phyloP scores from a whole-genome alignment of 2,797 vertebrate species.

The Eulemur coronatus region DNA sequence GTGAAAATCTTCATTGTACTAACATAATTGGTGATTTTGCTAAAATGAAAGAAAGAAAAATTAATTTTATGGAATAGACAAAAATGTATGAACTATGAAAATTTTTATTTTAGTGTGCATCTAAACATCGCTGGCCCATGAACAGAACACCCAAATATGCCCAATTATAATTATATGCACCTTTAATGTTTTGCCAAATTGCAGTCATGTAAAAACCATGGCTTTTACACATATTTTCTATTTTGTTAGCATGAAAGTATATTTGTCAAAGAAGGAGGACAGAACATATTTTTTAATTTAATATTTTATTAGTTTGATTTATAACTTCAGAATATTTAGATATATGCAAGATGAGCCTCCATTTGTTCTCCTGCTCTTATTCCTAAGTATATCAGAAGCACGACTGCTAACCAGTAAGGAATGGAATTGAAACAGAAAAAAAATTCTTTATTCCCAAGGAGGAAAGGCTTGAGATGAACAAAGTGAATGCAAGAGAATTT shows the following conservation, averaged over 20 bases:
- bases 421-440: not conserved
- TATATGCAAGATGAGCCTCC: not conserved
- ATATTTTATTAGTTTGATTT: not conserved
- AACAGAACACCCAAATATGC: not conserved
- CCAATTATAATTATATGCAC: not conserved
- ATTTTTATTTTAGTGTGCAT: not conserved
- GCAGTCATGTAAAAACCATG: not conserved
- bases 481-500: not conserved
- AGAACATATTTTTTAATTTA: not conserved
- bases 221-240: not conserved
- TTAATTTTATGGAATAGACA: not conserved
- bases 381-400: not conserved
- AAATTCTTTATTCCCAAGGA: not conserved
- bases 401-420: not conserved
- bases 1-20: not conserved
- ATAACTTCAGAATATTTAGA: not conserved
- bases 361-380: not conserved
- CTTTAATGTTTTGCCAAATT: not conserved
- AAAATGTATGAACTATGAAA: not conserved
- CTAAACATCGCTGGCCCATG: not conserved
- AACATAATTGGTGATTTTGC: not conserved
- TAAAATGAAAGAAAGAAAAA: not conserved
- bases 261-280: not conserved
- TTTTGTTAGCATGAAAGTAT: not conserved
- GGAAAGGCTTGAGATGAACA: not conserved